Base-by-base conservation (phyloP, 2,888 invertebrate species). In the Pelosia muscerda region DNA sequence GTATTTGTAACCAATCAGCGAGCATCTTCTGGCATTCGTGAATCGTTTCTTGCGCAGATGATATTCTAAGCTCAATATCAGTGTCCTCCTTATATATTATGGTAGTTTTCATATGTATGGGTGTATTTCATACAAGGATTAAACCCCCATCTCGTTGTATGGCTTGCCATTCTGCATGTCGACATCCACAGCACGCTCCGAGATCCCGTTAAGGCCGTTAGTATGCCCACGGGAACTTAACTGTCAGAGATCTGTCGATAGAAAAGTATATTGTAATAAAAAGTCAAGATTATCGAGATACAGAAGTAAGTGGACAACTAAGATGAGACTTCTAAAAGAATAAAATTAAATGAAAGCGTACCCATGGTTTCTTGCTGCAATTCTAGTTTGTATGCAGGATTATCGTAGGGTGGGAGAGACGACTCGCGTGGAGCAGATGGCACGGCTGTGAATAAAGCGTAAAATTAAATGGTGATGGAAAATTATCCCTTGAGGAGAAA, bases 341-440 rank as follows among this genome's bases (percentile, higher is more conserved):
- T 31, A 9, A 1, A 31, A 23, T 34, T 15, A 28, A 56, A 56
- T 25, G 19, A 19, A 4, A n/a, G 60, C 90, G 94, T 95, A 98
- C 98, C 97, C 97, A 98, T 98, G 85, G 98, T 98, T 95, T 98
- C 98, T 95, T 98, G 98, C 93, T 98, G 98, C 90, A 98, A 96
- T 94, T 98, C 98, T 90, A 98, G 97, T 96, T 98, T 98, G 95
- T 98, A 98, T 84, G 98, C 98, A 59, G 98, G 98, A 94, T 98
- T 98, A 91, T 98, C 98, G 87, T 98, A 98, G 58, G 98, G 97
- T 38, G 95, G 95, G 69, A 95, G 86, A n/a, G 98, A 97, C 63
- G 98, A 97, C 87, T 98, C 97, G 76, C 97, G 93, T 19, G 96
- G 96, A 54, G 96, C 96, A 61, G 98, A 96, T 79, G 98, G 98